Base-by-base conservation (phyloP, 1,140 invertebrate species). In the Pogonus chalceus region DNA sequence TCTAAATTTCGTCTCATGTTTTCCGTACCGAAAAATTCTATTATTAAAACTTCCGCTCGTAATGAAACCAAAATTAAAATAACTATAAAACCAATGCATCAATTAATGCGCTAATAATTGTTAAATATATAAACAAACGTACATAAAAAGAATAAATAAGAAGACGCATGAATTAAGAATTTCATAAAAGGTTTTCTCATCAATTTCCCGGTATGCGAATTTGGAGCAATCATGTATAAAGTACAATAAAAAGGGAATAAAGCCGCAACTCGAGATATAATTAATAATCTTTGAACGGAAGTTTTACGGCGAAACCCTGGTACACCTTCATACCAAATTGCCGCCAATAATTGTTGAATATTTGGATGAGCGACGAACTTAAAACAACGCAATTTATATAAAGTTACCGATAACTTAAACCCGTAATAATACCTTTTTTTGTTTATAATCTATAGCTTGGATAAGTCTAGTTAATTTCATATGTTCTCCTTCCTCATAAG, bases 141-240 rank as follows among this genome's bases (percentile, higher is more conserved):
- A 92, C 90, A 73, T 37, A 96, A 75, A 69, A 95, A 96, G 71
- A 93, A 92, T 35, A 93, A 74, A 70, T 96, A 96, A 14, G 90
- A 92, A 0, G 89, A 87, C 0, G 90, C 89, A 65, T 96, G 91
- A 53, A 89, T 85, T 55, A 96, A 79, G 69, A 96, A 96, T 70
- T 96, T 96, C 83, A 96, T 91, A 66, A 96, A 95, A 0, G 92
- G 92, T 63, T 88, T 88, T 57, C 87, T 79, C 78, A 95, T 84
- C 2, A 90, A 73, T 63, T 81, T 81, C 0, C 88, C 91, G 20
- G 80, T 82, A 22, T 76, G 71, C 48, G 85, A 86, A 56, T 84
- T 80, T 0, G 90, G 90, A 0, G 83, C 79, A 12, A 92, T 63
- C 72, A 92, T 85, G 62, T 95, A 94, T 31, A 88, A 69, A 0